These are phyloP conservation scores for Dione vanillae DNA, from an alignment of 2,888 invertebrate genomes.

Conservation along the genomic window DNA sequence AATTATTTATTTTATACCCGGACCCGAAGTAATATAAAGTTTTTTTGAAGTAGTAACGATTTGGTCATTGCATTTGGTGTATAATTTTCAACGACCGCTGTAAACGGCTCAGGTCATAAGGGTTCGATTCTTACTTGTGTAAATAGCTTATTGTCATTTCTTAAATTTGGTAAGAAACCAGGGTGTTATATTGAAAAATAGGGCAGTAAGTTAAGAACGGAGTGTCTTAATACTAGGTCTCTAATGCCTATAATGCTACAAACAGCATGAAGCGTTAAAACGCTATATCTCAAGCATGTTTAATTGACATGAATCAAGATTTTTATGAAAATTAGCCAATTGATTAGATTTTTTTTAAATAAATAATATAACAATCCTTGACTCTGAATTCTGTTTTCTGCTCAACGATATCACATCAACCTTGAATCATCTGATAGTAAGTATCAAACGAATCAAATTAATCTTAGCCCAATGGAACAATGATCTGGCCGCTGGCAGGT, in stretches of 20 bases:
- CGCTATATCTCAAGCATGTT: no score
- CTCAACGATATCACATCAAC: neutral
- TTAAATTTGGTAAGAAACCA: no score
- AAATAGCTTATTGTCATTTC: no score
- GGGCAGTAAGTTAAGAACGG: neutral
- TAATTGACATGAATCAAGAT: no score
- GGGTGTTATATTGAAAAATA: no score
- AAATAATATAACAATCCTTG: slow-evolving; percentile 4
- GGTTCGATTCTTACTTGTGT: no score
- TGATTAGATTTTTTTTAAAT: no score
- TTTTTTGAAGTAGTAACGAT: slow-evolving; percentile 2
- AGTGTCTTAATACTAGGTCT: neutral
- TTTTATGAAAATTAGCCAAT: no score
- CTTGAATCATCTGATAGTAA: neutral
- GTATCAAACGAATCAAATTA: slow-evolving; percentile 25
- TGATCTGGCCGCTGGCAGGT: slow-evolving; percentile 35
- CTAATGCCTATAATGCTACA: neutral
- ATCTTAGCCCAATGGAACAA: slow-evolving; percentile 27
- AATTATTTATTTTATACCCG: neutral
- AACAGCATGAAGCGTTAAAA: neutral
- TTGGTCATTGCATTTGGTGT: no score
- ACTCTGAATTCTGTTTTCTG: neutral
- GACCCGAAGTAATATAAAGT: neutral
- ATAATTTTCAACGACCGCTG: no score
- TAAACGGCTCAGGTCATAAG: no score